Evolutionary conservation across 2,113 vertebrate species (phyloP).

Genomic region (Meleagris gallopavo): DNA sequence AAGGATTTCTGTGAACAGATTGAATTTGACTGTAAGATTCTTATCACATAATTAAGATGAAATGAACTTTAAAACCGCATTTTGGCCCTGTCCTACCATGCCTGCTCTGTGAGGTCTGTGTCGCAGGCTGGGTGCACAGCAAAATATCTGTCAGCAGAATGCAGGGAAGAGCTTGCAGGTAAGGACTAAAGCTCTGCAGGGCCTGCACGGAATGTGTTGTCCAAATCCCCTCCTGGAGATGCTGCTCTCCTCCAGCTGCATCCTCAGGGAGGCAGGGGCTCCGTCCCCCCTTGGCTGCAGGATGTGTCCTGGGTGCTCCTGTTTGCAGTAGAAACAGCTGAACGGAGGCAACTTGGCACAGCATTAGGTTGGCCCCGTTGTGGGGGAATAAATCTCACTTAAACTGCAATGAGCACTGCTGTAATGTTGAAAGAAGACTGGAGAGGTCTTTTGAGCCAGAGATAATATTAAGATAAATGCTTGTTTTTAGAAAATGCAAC

Average conservation of each 20-base stretch:
- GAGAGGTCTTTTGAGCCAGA: fast-evolving
- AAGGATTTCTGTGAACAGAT: neutral
- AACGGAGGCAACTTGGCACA: neutral
- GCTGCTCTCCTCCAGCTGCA: neutral
- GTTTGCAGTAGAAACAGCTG: neutral
- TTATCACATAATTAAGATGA: neutral
- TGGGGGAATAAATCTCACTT: neutral
- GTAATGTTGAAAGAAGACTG: neutral
- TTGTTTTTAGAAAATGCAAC: fast-evolving
- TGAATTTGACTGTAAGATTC: neutral
- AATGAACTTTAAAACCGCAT: neutral
- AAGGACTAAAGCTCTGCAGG: neutral
- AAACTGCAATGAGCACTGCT: neutral
- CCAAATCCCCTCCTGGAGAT: neutral
- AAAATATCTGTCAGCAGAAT: neutral
- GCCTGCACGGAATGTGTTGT: neutral
- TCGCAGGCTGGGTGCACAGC: neutral
- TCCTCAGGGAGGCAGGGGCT: neutral
- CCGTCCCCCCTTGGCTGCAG: neutral
- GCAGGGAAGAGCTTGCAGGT: neutral
- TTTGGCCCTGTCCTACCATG: neutral
- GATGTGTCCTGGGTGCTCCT: neutral
- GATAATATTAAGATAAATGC: fast-evolving
- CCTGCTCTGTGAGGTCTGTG: neutral
- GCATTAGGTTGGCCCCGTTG: fast-evolving